phyloP scores from a whole-genome alignment of 2,888 invertebrate genomes.

The Cosmopolites sordidus region DNA sequence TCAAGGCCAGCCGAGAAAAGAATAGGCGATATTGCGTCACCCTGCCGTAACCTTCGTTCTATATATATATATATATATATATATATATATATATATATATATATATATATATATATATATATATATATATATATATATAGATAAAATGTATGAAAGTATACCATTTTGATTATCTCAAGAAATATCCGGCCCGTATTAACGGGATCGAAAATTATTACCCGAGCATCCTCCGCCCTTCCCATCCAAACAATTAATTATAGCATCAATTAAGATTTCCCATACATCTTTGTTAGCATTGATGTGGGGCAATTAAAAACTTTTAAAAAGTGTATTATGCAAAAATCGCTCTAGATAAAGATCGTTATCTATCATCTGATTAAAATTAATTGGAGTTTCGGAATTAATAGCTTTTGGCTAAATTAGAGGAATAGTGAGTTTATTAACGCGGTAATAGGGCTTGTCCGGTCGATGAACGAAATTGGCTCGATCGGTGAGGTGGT shows the following conservation, averaged over 20 bases:
- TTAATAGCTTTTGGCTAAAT: slow-evolving; percentile 17
- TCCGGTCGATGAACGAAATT: not conserved
- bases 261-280: slow-evolving; percentile 1
- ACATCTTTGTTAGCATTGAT: not conserved
- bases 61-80: no score
- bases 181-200: not conserved
- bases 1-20: no score
- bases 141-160: no score
- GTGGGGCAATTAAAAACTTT: slow-evolving; percentile 3
- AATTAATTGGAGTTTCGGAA: slow-evolving; percentile 22
- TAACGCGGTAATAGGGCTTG: slow-evolving; percentile 1
- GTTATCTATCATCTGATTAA: slow-evolving; percentile 20
- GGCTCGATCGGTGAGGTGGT: not conserved
- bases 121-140: no score
- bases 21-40: no score
- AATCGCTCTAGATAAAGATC: slow-evolving; percentile 13
- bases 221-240: no score
- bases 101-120: no score
- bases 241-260: not conserved
- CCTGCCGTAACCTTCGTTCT: no score
- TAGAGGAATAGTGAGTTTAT: slow-evolving; percentile 17
- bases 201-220: not conserved
- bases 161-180: not conserved
- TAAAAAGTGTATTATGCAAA: slow-evolving; percentile 16
- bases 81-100: no score